Evolutionary conservation across 1,140 invertebrate genomes (phyloP).

Genomic region (Doryteuthis pealeii): DNA sequence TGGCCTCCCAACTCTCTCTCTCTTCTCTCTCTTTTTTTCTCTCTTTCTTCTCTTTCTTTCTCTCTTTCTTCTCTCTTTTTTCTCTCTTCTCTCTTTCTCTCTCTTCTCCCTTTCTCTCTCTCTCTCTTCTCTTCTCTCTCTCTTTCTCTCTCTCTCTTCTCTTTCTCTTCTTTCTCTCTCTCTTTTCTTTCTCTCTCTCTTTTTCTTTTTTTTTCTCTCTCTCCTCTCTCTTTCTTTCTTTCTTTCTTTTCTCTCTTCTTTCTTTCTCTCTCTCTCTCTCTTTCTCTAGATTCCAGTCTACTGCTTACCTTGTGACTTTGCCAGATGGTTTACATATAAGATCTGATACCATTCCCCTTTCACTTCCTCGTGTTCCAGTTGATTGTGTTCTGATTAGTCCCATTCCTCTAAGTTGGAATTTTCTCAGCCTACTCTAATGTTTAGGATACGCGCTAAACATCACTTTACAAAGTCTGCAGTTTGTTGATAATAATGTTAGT

Average conservation of each 20-base stretch:
- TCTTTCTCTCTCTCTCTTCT: background rate
- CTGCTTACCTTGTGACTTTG: no score
- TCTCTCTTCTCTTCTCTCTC: background rate
- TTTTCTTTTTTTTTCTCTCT: background rate
- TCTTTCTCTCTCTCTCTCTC: conserved; percentile 7
- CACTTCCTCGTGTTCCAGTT: no score
- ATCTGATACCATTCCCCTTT: no score
- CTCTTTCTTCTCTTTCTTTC: background rate
- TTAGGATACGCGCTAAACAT: no score
- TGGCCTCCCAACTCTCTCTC: background rate
- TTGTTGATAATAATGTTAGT: no score
- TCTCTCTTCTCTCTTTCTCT: background rate
- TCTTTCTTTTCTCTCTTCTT: background rate
- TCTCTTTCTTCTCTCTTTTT: background rate
- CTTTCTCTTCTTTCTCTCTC: no score
- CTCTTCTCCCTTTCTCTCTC: background rate
- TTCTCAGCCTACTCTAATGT: no score
- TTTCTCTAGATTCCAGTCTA: background rate
- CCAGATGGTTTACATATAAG: no score
- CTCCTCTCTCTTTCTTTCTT: background rate
- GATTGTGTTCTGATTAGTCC: no score
- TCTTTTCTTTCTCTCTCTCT: no score
- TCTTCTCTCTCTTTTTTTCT: background rate
- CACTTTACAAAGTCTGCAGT: no score
- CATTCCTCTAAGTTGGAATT: no score